phyloP scores from a whole-genome alignment of 2,113 vertebrate genomes.

The Notothenia coriiceps region DNA sequence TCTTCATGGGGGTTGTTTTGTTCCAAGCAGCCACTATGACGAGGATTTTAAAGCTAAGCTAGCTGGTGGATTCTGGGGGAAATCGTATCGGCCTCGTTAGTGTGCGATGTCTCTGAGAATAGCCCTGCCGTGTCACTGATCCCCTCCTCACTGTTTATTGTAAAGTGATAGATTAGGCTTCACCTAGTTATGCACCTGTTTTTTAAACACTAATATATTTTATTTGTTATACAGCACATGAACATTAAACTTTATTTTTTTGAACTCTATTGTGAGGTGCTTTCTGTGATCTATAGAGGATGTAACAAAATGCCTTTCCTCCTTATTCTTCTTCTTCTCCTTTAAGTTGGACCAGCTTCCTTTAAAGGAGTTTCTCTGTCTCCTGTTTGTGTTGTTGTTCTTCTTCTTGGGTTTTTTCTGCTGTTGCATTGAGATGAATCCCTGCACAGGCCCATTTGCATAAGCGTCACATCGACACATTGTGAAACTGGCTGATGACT shows the following conservation, averaged over 20 bases:
- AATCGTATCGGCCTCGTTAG: background rate
- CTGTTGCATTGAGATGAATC: constrained; percentile 39
- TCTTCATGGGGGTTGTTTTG: constrained; percentile 27
- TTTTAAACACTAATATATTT: constrained; percentile 99
- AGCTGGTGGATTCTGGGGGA: constrained; percentile 19
- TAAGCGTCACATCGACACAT: constrained; percentile 82
- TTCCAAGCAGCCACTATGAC: constrained; percentile 10
- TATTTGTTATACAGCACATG: constrained; percentile 92
- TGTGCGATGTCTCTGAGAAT: constrained; percentile 35
- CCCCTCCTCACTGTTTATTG: constrained; percentile 75
- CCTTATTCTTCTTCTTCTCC: no score
- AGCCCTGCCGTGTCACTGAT: constrained; percentile 55
- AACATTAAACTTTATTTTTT: constrained; percentile 93
- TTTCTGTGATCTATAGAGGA: constrained; percentile 55
- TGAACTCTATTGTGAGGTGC: constrained; percentile 78
- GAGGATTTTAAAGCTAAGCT: constrained; percentile 3
- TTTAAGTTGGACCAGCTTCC: background rate
- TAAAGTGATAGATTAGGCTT: constrained; percentile 81
- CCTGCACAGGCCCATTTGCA: constrained; percentile 69
- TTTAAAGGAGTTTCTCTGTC: constrained; percentile 35
- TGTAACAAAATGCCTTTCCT: background rate
- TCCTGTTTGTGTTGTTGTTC: constrained; percentile 2
- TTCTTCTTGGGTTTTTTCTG: background rate
- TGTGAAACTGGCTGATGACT: constrained; percentile 87
- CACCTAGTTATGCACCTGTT: constrained; percentile 85